Evolutionary conservation across 2,888 invertebrate species (phyloP), one percentile per base, ranked within the genome.

Genomic region (Blastobasis adustella): DNA sequence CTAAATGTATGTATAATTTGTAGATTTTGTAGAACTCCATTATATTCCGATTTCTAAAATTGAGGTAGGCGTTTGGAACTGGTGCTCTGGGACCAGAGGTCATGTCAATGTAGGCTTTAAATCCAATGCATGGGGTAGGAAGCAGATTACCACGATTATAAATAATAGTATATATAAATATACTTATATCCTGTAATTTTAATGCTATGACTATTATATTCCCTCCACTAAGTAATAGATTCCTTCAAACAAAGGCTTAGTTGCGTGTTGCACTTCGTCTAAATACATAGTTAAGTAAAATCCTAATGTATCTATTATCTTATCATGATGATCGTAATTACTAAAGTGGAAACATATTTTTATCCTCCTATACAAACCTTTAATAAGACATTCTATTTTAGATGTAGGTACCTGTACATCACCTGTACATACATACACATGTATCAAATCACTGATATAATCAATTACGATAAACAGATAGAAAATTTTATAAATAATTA

Each of bases 151-250:
- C 40, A 50, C 37, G n/a, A 49, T 46, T 41, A 51, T 51, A 47
- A 49, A 49, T 54, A 46, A 45, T 55, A 52, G 54, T 46, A 56
- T 48, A 36, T 48, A 49, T 51, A 3, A 23, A 51, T 47, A 58
- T 56, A 61, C 52, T 58, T 61, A 23, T 23, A 23, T 23, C 23
- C 23, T 3, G 23, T 23, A 23, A 69, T 69, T 71, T 71, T 68
- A 67, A 76, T 77, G 62, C 65, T 77, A 79, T 80, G 80, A 83
- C 77, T 83, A 77, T 74, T 68, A 10, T 69, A 82, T 76, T 79
- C 83, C 84, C 82, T 84, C 84, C 84, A 85, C 76, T 85, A 79
- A 66, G 23, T 60, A 73, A 69, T 79, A 82, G 66, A 76, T 61
- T 62, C 69, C 72, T 67, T 70, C 68, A 51, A 46, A 44, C 49